A percentile compares a stretch with the other conserved stretches of the same genome.
These are phyloP conservation scores for Enteromius unitaeniatus DNA, from an alignment of 2,797 vertebrate species.

Conservation along the genomic window DNA sequence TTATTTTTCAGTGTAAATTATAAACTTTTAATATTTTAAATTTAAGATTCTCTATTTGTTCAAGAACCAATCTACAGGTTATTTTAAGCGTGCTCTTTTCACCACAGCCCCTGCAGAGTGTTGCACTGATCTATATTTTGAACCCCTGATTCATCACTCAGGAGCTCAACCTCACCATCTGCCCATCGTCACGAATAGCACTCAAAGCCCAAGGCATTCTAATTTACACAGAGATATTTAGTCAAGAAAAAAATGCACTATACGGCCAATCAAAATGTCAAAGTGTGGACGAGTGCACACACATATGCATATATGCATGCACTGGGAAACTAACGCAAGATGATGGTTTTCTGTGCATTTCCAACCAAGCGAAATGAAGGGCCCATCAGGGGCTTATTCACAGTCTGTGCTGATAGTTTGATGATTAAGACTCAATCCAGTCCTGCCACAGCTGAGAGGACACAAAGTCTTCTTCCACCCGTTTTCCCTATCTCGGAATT, in stretches of 20 bases:
- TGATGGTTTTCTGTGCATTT: slow-evolving; percentile 56
- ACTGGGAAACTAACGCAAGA: slow-evolving; percentile 44
- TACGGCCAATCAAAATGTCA: slow-evolving; percentile 29
- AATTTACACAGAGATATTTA: slow-evolving; percentile 37
- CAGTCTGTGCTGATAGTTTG: slow-evolving; percentile 53
- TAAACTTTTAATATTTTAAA: neutral
- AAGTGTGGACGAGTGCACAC: slow-evolving; percentile 12
- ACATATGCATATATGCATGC: slow-evolving; percentile 23
- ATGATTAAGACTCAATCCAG: slow-evolving; percentile 61
- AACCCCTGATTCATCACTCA: slow-evolving; percentile 24
- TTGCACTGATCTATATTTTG: slow-evolving; percentile 24
- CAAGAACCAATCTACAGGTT: neutral
- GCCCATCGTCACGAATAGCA: slow-evolving; percentile 15
- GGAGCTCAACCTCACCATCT: slow-evolving; percentile 44
- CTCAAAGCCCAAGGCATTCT: slow-evolving; percentile 23
- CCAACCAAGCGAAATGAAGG: slow-evolving; percentile 53
- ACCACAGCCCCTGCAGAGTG: neutral
- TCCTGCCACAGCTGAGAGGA: slow-evolving; percentile 46
- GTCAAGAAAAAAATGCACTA: slow-evolving; percentile 20
- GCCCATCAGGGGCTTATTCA: slow-evolving; percentile 54
- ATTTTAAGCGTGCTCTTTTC: slow-evolving; percentile 3
- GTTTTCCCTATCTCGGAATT: slow-evolving; percentile 12
- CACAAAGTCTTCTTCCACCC: slow-evolving; percentile 9
- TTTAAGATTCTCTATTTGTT: neutral
- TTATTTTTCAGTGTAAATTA: neutral